A percentile compares a stretch with the other conserved stretches of the same genome.
phyloP scores from a whole-genome alignment of 2,797 vertebrate genomes.

The Todus mexicanus region DNA sequence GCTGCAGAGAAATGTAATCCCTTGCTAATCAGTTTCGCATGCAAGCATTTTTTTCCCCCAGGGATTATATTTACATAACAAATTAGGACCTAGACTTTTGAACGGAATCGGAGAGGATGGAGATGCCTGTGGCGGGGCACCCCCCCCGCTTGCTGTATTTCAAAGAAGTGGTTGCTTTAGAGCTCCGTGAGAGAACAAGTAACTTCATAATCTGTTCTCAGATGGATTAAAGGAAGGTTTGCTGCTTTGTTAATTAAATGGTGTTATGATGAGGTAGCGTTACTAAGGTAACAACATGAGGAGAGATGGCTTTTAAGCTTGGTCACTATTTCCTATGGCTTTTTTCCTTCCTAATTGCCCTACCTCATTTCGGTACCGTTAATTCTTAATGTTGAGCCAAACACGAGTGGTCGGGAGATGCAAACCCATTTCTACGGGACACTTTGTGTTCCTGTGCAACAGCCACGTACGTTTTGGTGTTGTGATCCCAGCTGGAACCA shows the following conservation, averaged over 20 bases:
- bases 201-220: constrained; percentile 22
- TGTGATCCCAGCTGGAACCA: background rate
- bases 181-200: background rate
- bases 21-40: background rate
- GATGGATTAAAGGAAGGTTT: constrained; percentile 29
- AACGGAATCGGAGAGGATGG: background rate
- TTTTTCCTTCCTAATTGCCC: background rate
- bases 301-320: background rate
- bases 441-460: background rate
- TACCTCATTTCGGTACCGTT: background rate
- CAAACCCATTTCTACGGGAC: background rate
- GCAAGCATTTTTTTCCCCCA: background rate
- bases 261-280: background rate
- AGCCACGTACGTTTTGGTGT: rapidly evolving
- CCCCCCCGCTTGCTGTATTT: background rate
- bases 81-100: background rate
- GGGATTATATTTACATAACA: background rate
- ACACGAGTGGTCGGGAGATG: background rate
- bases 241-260: constrained; percentile 14
- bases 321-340: background rate
- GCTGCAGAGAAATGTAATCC: background rate
- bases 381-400: background rate
- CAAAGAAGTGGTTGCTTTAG: background rate
- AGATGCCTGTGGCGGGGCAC: background rate
- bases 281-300: background rate